A percentile compares a stretch with the other conserved stretches of the same genome.
phyloP scores from a whole-genome alignment of 2,888 invertebrate species.

The Corythucha ciliata region DNA sequence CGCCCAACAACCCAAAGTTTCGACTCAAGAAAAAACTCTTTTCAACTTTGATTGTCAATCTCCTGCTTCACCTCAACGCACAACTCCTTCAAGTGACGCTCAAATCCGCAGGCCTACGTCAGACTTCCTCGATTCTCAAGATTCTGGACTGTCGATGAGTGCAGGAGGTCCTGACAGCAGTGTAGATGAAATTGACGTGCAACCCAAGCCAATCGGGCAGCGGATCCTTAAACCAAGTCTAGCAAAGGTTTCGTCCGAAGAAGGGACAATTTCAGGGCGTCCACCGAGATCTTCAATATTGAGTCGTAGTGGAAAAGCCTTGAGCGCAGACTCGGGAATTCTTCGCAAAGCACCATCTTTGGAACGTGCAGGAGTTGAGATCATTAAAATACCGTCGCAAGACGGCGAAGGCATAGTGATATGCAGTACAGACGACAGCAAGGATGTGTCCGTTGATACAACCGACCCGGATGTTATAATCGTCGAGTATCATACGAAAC shows the following conservation, averaged over 20 bases:
- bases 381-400: slow-evolving; percentile 36
- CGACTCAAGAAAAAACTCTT: too few species aligned
- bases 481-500: slow-evolving; percentile 36
- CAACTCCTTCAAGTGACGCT: slow-evolving; percentile 31
- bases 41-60: slow-evolving; percentile 30
- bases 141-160: slow-evolving; percentile 36
- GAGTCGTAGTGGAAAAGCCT: slow-evolving; percentile 31
- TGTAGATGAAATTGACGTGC: slow-evolving; percentile 34
- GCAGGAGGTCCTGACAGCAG: slow-evolving; percentile 35
- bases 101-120: too few species aligned
- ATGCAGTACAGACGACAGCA: slow-evolving; percentile 31
- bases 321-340: slow-evolving; percentile 36
- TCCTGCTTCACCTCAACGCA: slow-evolving; percentile 31
- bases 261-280: too few species aligned
- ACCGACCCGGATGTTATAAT: slow-evolving; percentile 35
- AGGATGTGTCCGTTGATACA: slow-evolving; percentile 32
- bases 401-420: slow-evolving; percentile 33
- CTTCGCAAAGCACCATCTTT: slow-evolving; percentile 31
- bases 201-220: slow-evolving; percentile 28
- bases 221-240: slow-evolving; percentile 29
- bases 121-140: slow-evolving; percentile 36
- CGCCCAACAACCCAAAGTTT: too few species aligned
- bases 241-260: slow-evolving; percentile 31
- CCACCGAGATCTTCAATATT: slow-evolving; percentile 30
- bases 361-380: slow-evolving; percentile 35